These are phyloP conservation scores for Pitangus sulphuratus DNA, from an alignment of 2,797 vertebrate species.

Conservation along the genomic window DNA sequence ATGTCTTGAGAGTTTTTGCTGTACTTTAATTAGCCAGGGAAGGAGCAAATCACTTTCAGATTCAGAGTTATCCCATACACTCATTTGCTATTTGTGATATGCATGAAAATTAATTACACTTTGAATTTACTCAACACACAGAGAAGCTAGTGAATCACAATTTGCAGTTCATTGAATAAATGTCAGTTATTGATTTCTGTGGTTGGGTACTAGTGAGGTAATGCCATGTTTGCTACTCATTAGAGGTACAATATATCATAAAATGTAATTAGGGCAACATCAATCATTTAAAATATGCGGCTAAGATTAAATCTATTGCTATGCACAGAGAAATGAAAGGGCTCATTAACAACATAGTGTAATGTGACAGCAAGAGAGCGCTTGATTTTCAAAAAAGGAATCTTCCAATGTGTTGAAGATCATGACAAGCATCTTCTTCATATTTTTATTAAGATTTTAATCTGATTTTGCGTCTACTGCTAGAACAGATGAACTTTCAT, in stretches of 20 bases:
- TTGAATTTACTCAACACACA: conserved; percentile 73
- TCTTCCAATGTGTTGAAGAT: conserved; percentile 16
- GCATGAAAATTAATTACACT: conserved; percentile 70
- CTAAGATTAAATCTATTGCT: conserved; percentile 68
- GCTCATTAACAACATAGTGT: conserved; percentile 55
- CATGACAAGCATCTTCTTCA: conserved; percentile 33
- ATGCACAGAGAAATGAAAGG: conserved; percentile 33
- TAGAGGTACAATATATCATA: conserved; percentile 57
- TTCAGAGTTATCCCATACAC: conserved; percentile 56
- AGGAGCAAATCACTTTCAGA: conserved; percentile 68
- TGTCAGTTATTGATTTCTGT: conserved; percentile 73
- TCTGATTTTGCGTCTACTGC: conserved; percentile 28
- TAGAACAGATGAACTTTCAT: conserved; percentile 29
- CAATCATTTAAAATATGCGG: conserved; percentile 55
- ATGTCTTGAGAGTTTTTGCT: conserved; percentile 44
- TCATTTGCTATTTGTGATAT: conserved; percentile 30
- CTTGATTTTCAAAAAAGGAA: conserved; percentile 22
- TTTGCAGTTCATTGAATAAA: conserved; percentile 76
- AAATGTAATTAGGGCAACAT: conserved; percentile 70
- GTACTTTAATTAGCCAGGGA: conserved; percentile 68
- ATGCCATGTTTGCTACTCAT: conserved; percentile 65
- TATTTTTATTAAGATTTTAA: conserved; percentile 65
- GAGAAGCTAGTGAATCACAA: conserved; percentile 71
- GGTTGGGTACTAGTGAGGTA: conserved; percentile 61
- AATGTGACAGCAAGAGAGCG: conserved; percentile 35